Conservation (phyloP, 1,140 invertebrate genomes). For the Armadillidium nasatum region DNA sequence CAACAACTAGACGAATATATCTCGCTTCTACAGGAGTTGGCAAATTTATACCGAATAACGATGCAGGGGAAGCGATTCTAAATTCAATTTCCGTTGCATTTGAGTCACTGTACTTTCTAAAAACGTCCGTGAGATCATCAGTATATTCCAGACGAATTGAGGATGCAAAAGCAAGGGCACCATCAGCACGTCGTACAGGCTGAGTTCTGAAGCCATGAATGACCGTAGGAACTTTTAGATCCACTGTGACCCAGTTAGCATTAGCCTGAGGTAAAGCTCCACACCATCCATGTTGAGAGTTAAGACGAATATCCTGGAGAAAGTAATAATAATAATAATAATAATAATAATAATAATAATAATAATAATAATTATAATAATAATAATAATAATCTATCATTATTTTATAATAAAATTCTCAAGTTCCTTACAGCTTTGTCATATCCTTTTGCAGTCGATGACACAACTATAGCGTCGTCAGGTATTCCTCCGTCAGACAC, state of each 20-base stretch:
- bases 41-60: slow-evolving; percentile 77
- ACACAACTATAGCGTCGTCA: slow-evolving; percentile 81
- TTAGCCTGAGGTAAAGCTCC: slow-evolving; percentile 75
- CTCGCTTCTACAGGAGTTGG: slow-evolving; percentile 87
- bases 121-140: slow-evolving; percentile 80
- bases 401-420: too few relatives aligned
- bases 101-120: slow-evolving; percentile 84
- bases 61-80: slow-evolving; percentile 73
- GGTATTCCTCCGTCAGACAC: slow-evolving; percentile 82
- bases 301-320: slow-evolving; percentile 47
- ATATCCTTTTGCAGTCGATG: slow-evolving; percentile 73
- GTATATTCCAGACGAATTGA: slow-evolving; percentile 81
- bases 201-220: slow-evolving; percentile 84
- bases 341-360: too few relatives aligned
- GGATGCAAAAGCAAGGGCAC: slow-evolving; percentile 76
- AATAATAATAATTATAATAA: too few relatives aligned
- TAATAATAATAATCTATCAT: background rate
- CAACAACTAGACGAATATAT: slow-evolving; percentile 79
- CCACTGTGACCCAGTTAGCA: slow-evolving; percentile 80
- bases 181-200: slow-evolving; percentile 70
- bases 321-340: too few relatives aligned
- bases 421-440: slow-evolving; percentile 63
- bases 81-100: slow-evolving; percentile 90
- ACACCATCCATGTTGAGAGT: slow-evolving; percentile 81
- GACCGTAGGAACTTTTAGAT: slow-evolving; percentile 83